Evolutionary conservation across 1,140 invertebrate genomes (phyloP).

Genomic region (Cotesia glomerata): DNA sequence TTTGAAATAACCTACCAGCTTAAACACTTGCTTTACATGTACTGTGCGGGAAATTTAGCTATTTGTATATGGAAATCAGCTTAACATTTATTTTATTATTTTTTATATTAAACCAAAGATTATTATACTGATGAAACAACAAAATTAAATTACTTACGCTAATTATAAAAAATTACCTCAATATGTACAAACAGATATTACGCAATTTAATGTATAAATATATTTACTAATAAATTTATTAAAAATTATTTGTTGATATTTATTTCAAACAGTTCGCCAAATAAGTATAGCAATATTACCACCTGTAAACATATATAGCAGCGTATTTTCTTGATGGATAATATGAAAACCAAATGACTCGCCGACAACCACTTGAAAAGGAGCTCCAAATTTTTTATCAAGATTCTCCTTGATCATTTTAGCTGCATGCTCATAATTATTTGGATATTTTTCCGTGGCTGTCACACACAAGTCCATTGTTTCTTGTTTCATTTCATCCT

Average conservation of each 20-base stretch:
- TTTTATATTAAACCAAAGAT: not conserved
- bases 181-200: not conserved
- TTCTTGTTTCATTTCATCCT: conserved; percentile 84
- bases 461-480: conserved; percentile 88
- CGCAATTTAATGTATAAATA: not conserved
- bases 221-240: not conserved
- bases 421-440: conserved; percentile 80
- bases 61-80: conserved; percentile 87
- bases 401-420: conserved; percentile 90
- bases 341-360: conserved; percentile 94
- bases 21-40: conserved; percentile 93
- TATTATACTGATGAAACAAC: not conserved
- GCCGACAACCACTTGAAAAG: conserved; percentile 92
- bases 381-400: conserved; percentile 93
- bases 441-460: conserved; percentile 87
- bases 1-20: conserved; percentile 94
- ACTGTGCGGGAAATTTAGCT: conserved; percentile 90
- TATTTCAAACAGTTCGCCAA: conserved; percentile 73
- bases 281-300: conserved; percentile 88
- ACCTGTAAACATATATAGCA: conserved; percentile 91
- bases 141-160: not conserved
- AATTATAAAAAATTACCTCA: not conserved
- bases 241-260: conserved; percentile 20
- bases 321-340: conserved; percentile 86
- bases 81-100: conserved; percentile 21